Evolutionary conservation across 2,113 vertebrate genomes (phyloP), one percentile per base, ranked within the genome.

Genomic region (Natator depressus): DNA sequence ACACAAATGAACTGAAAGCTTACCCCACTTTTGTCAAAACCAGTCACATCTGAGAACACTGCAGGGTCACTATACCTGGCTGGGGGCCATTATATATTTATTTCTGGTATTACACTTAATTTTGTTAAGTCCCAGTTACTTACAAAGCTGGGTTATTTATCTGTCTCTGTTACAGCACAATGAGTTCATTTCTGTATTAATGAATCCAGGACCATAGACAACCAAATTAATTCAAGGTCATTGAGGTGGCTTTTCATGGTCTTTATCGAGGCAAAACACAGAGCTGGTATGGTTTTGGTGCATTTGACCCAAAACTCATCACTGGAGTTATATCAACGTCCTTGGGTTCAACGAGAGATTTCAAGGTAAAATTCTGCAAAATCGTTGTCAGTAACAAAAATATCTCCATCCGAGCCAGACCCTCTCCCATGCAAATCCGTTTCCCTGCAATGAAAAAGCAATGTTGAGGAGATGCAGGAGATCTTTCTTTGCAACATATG

Each of bases 351-450:
- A 95, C 0, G 78, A 5, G 1, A 81, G 98, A 6, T 62, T 98
- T 98, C 93, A 98, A 94, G 42, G 9, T 93, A 50, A 98, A 98
- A 89, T 97, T 97, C 92, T 98, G 97, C 91, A 98, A 90, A 72
- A 97, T 97, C 20, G 29, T 46, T 84, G 93, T 94, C 62, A 98
- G 88, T 92, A 97, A 88, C 82, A 98, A 50, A 91, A 98, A 98
- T 65, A 98, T 0, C 65, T 98, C 97, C 96, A 98, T 97, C 31
- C 94, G 92, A 83, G 97, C 98, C 93, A 98, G 91, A 78, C 96
- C 84, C 90, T 98, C 97, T 85, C 98, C 97, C 57, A 54, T 22
- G 87, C 98, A 98, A 11, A 82, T 0, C 1, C 97, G 95, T 84
- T 98, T 98, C 91, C 97, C 98, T 98, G 81, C 50, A 95, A 96